Conservation (phyloP, 1,140 invertebrate species). For the Luehdorfia chinensis region DNA sequence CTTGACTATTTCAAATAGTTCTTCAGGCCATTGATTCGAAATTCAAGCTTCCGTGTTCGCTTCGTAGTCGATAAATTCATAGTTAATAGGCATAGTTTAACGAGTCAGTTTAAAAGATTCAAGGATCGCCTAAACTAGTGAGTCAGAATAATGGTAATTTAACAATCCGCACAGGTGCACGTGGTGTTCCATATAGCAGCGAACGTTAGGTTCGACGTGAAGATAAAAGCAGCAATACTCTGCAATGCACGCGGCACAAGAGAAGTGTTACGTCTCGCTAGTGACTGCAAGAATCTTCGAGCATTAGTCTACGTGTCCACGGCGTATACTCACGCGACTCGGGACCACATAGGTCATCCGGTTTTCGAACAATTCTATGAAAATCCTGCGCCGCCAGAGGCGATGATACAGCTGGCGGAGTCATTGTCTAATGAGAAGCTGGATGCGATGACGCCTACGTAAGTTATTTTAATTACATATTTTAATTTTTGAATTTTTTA, state of each 20-base stretch:
- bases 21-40: too few relatives aligned
- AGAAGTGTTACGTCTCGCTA: constrained; percentile 44
- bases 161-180: constrained; percentile 16
- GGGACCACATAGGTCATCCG: neutral
- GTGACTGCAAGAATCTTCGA: constrained; percentile 16
- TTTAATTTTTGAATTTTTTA: too few relatives aligned
- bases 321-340: constrained; percentile 17
- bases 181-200: too few relatives aligned
- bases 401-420: too few relatives aligned
- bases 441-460: neutral
- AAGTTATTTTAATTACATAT: neutral
- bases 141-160: too few relatives aligned
- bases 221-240: constrained; percentile 74
- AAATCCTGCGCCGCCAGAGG: constrained; percentile 11
- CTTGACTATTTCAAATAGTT: too few relatives aligned
- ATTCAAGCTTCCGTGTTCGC: too few relatives aligned
- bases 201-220: constrained; percentile 80
- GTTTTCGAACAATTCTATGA: constrained; percentile 19
- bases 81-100: too few relatives aligned
- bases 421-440: constrained; percentile 5
- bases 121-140: too few relatives aligned
- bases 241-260: constrained; percentile 80
- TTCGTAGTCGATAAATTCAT: too few relatives aligned
- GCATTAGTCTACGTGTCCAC: constrained; percentile 23
- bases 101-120: too few relatives aligned